Base-by-base conservation (phyloP, 2,888 invertebrate species). In the Trypoxylon attenuatum region DNA sequence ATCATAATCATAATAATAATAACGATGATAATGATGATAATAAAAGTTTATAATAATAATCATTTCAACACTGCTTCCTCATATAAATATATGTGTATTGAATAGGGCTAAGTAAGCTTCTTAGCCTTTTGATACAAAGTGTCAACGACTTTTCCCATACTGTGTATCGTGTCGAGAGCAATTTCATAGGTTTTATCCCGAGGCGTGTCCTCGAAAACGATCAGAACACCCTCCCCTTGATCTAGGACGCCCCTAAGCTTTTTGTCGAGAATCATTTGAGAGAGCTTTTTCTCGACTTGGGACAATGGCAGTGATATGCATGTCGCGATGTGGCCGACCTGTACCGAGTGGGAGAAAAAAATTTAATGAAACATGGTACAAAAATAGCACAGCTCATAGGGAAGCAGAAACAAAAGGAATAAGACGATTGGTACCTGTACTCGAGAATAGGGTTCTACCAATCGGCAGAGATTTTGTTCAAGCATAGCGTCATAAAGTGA, bases 71-170 rank as follows among this genome's bases (percentile, higher is more conserved):
- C 73, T 70, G 42, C 79, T 77, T 77, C 62, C 72, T 84, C 79
- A 74, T 79, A 77, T 78, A 82, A 83, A 79, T 79, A 82, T 70
- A 75, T 76, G 33, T 33, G 33, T 13, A 73, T 79, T 79, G 76
- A 84, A 79, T 78, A 80, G 73, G 83, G 85, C 89, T 94, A 98
- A 89, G 97, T 96, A 76, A 99, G 91, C 89, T 98, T 98, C 90
- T 99, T 98, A 76, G 99, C 98, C 90, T 98, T 98, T 91, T 97
- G 97, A 90, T 99, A 99, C 79, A 99, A 92, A 52, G 98, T 97
- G 89, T 99, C 99, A 80, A 99, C 98, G 83, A 99, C 99, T 91
- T 98, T 98, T 82, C 98, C 97, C 97, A 99, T 98, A 88, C 96
- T 97, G 87, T 98, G 97, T 87, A 99, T 96, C 67, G 98, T 98